Evolutionary conservation across 2,113 vertebrate species (phyloP), one percentile per base, ranked within the genome.

Genomic region (Hypanus sabinus): DNA sequence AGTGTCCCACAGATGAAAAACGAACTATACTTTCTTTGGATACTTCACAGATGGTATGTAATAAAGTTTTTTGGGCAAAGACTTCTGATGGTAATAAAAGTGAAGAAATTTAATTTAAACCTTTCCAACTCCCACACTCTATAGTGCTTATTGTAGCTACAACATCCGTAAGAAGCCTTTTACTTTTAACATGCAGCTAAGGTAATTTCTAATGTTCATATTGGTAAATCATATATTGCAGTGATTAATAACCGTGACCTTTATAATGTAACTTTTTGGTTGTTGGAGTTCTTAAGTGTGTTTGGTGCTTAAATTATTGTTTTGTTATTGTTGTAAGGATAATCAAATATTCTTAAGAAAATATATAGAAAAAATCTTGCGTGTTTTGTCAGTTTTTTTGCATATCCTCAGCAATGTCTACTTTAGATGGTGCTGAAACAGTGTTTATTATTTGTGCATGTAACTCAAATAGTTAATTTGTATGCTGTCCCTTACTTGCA

Each of bases 1-100:
- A 98, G 96, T 99, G 99, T 96, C 99, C 99, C 94, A 96, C 95
- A 94, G 98, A 99, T 96, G 99, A 99, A 95, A 97, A 96, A 94
- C 98, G 99, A 96, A 97, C 97, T 94, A 99, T 99, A 94, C 95
- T 99, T 91, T 99, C 99, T 20, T 95, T 99, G 96, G 99, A 99
- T 94, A 99, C 99, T 79, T 99, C 99, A 95, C 99, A 99, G 96
- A 99, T 99, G 99, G 99, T 99, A 97, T 68, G 95, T 96, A 94
- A 55, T 94, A 94, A 94, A 88, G 55, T 94, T 73, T 76, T 46
- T 94, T 93, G 30, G 73, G 60, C 46, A 60, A 77, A 16, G 71
- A 8, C 60, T 18, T 57, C 20, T 55, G 91, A 73, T 93, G 68
- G 91, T 24, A 93, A 93, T 93, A 93, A 93, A 93, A 75, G 36